phyloP scores from a whole-genome alignment of 2,113 vertebrate genomes.

The Pholis gunnellus region DNA sequence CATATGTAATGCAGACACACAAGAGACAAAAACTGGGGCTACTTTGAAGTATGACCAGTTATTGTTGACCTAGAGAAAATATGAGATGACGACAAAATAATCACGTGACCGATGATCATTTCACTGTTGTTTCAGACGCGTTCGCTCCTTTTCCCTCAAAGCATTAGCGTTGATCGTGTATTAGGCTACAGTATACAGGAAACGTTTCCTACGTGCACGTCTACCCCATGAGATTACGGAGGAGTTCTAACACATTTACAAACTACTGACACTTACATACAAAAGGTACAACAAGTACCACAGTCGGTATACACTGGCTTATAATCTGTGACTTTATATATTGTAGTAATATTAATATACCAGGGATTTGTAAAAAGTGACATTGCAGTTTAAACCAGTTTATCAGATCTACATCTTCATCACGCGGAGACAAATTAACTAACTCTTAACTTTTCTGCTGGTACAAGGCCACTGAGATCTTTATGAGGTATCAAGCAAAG shows the following conservation, averaged over 20 bases:
- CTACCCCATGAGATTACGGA: slow-evolving; percentile 72
- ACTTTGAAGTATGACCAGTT: slow-evolving; percentile 19
- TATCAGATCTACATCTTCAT: slow-evolving; percentile 33
- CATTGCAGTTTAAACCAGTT: slow-evolving; percentile 48
- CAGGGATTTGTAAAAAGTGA: slow-evolving; percentile 51
- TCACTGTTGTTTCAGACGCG: slow-evolving; percentile 6
- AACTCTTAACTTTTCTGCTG: slow-evolving; percentile 50
- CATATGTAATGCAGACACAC: neutral
- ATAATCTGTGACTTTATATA: slow-evolving; percentile 55
- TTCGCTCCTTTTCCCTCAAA: slow-evolving; percentile 56
- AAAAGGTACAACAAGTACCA: slow-evolving; percentile 61
- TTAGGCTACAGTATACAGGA: slow-evolving; percentile 44
- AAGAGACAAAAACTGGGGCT: neutral
- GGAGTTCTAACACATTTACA: slow-evolving; percentile 66
- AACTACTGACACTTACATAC: slow-evolving; percentile 54
- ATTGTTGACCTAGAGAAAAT: neutral
- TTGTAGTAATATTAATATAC: slow-evolving; percentile 45
- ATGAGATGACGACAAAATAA: slow-evolving; percentile 30
- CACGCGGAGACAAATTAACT: slow-evolving; percentile 55
- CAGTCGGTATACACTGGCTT: slow-evolving; percentile 44
- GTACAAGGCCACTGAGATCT: slow-evolving; percentile 70
- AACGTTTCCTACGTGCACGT: slow-evolving; percentile 57
- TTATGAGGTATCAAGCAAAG: slow-evolving; percentile 74
- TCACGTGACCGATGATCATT: slow-evolving; percentile 35
- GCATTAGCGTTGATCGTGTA: slow-evolving; percentile 38